phyloP scores from a whole-genome alignment of 2,113 vertebrate species.

The Lampris incognitus region DNA sequence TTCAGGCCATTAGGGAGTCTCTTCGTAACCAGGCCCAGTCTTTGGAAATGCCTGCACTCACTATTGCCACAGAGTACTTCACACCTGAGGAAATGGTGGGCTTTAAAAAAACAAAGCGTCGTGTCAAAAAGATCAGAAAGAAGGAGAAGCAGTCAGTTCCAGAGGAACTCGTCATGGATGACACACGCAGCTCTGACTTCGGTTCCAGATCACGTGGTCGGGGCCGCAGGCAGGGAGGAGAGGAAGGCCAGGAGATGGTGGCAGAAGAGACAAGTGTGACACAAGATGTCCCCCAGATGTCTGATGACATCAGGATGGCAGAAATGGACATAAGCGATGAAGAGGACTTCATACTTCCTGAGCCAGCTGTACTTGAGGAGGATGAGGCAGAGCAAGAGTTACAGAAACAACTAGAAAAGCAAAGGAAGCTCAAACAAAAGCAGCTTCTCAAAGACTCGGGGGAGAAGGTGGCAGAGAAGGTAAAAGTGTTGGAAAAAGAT shows the following conservation, averaged over 20 bases:
- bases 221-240: constrained; percentile 65
- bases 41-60: constrained; percentile 80
- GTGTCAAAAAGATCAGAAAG: constrained; percentile 89
- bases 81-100: constrained; percentile 89
- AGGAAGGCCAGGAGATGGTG: constrained; percentile 29
- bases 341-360: constrained; percentile 69
- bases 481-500: constrained; percentile 30
- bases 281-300: constrained; percentile 55
- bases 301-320: constrained; percentile 86
- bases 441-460: constrained; percentile 87
- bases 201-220: constrained; percentile 88
- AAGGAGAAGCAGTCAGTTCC: constrained; percentile 79
- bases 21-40: constrained; percentile 87
- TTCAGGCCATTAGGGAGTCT: constrained; percentile 85
- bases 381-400: constrained; percentile 90
- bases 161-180: constrained; percentile 74
- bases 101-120: constrained; percentile 89
- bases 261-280: background rate
- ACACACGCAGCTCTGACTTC: constrained; percentile 84
- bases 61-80: constrained; percentile 89
- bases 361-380: constrained; percentile 83
- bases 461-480: constrained; percentile 79
- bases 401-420: constrained; percentile 92
- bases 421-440: constrained; percentile 86
- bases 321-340: constrained; percentile 93